phyloP scores from a whole-genome alignment of 2,797 vertebrate genomes.

The Periparus ater region DNA sequence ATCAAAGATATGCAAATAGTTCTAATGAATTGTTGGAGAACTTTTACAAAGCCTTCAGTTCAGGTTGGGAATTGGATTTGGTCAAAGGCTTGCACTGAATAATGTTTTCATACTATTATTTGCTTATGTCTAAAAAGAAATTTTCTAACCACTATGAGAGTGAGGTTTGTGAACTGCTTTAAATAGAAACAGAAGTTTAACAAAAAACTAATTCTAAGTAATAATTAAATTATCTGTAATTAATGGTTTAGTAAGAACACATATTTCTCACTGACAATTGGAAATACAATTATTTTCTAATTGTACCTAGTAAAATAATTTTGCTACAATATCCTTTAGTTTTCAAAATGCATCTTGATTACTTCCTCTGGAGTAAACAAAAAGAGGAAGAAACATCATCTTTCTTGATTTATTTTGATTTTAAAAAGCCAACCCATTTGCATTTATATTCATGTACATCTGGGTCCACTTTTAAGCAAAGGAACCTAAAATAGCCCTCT shows the following conservation, averaged over 20 bases:
- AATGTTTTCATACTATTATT: not conserved
- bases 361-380: conserved; percentile 2
- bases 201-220: not conserved
- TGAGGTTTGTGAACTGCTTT: not conserved
- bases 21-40: not conserved
- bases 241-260: not conserved
- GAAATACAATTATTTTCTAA: conserved; percentile 5
- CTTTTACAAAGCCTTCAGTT: not conserved
- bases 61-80: not conserved
- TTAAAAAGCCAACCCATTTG: not conserved
- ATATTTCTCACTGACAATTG: not conserved
- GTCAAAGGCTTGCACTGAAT: not conserved
- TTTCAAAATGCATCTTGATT: not conserved
- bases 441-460: not conserved
- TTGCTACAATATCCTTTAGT: not conserved
- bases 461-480: not conserved
- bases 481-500: not conserved
- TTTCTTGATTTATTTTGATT: conserved; percentile 16
- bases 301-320: not conserved
- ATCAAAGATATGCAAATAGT: not conserved
- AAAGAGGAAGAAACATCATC: not conserved
- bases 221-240: not conserved
- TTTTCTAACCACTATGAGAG: not conserved
- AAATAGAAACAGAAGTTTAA: not conserved
- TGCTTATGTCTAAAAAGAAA: not conserved